Conservation (phyloP, 2,113 vertebrate genomes). For the Archilochus colubris region DNA sequence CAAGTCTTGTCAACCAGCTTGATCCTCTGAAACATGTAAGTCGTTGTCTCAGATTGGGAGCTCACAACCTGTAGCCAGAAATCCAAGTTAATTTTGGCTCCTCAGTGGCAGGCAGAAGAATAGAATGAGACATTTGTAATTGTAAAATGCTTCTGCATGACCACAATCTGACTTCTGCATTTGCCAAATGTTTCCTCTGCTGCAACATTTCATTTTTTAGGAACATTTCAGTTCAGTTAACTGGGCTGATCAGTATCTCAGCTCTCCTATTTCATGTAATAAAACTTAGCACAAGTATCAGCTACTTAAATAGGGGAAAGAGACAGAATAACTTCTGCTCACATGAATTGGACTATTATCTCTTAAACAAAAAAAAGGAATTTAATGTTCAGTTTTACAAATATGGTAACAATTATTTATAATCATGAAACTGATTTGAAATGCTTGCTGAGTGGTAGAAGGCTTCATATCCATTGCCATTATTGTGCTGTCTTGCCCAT, state of each 20-base stretch:
- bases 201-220: constrained; percentile 27
- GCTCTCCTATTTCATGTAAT: constrained; percentile 44
- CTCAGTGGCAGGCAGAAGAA: constrained; percentile 18
- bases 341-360: constrained; percentile 37
- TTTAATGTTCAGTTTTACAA: constrained; percentile 45
- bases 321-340: constrained; percentile 1
- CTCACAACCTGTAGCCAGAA: neutral
- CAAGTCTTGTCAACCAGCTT: neutral
- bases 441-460: constrained; percentile 38
- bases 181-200: constrained; percentile 41
- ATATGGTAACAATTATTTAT: constrained; percentile 52
- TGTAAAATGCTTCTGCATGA: neutral
- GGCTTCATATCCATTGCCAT: constrained; percentile 26
- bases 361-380: constrained; percentile 34
- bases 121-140: constrained; percentile 52
- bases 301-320: constrained; percentile 1
- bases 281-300: constrained; percentile 18
- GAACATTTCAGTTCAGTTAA: constrained; percentile 37
- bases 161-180: constrained; percentile 36
- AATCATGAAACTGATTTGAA: constrained; percentile 48
- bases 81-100: constrained; percentile 15
- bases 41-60: neutral
- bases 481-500: constrained; percentile 8
- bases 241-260: constrained; percentile 25
- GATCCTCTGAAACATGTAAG: neutral